Evolutionary conservation across 1,140 invertebrate species (phyloP).

Genomic region (Triops cancriformis): DNA sequence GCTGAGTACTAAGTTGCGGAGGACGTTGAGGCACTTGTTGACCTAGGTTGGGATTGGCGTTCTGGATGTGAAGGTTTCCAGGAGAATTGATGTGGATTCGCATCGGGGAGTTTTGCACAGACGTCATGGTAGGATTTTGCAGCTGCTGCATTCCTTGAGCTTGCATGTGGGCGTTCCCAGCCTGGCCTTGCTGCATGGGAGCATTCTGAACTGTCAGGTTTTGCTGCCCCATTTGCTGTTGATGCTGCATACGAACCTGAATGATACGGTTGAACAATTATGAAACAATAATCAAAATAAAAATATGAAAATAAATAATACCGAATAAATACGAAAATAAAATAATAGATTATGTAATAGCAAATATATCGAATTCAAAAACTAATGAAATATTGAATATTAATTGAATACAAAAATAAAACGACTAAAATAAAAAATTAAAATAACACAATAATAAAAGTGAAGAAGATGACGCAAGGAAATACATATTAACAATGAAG

Average conservation of each 20-base stretch:
- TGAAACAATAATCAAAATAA: too few species aligned
- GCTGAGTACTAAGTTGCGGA: slow-evolving; percentile 25
- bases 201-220: slow-evolving; percentile 34
- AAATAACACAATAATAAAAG: too few species aligned
- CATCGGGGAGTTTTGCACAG: slow-evolving; percentile 32
- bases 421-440: too few species aligned
- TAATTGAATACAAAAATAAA: too few species aligned
- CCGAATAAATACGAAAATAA: too few species aligned
- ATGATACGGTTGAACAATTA: background rate
- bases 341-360: too few species aligned
- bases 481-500: too few species aligned
- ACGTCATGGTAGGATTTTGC: slow-evolving; percentile 31
- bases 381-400: too few species aligned
- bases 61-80: slow-evolving; percentile 35
- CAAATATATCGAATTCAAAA: too few species aligned
- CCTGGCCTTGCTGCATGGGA: slow-evolving; percentile 35
- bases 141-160: slow-evolving; percentile 20
- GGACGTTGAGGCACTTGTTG: slow-evolving; percentile 35
- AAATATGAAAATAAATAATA: too few species aligned
- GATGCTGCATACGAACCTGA: slow-evolving; percentile 30
- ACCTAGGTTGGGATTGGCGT: slow-evolving; percentile 20
- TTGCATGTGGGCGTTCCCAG: slow-evolving; percentile 16
- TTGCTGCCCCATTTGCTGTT: slow-evolving; percentile 33
- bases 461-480: too few species aligned
- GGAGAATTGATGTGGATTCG: slow-evolving; percentile 35